Conservation (phyloP, 1,140 invertebrate species). For the Sycobia sp. region DNA sequence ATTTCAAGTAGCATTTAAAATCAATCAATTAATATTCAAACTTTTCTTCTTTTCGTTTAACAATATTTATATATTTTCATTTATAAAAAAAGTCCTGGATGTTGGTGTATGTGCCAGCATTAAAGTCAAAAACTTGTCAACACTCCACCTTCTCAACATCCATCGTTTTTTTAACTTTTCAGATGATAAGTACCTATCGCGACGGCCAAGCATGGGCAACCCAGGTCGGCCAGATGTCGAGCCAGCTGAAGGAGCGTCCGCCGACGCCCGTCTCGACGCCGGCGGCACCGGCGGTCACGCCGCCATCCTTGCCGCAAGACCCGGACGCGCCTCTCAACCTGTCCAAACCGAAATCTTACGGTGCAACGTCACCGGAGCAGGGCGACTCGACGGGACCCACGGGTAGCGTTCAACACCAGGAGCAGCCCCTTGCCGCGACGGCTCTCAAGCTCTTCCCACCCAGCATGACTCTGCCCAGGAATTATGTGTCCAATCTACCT, state of each 20-base stretch:
- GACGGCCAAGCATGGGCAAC: constrained; percentile 54
- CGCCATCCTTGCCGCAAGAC: constrained; percentile 60
- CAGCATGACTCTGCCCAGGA: constrained; percentile 63
- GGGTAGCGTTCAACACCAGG: constrained; percentile 46
- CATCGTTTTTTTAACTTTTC: not conserved
- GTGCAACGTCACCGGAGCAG: constrained; percentile 49
- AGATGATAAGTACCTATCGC: constrained; percentile 57
- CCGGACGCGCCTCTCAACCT: constrained; percentile 86
- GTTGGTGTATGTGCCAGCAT: no score
- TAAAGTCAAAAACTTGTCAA: no score
- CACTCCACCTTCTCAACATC: not conserved
- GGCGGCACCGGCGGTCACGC: constrained; percentile 50
- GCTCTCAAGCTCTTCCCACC: constrained; percentile 66
- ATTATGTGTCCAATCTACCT: constrained; percentile 63
- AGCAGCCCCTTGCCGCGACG: constrained; percentile 66
- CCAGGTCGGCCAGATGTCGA: constrained; percentile 55
- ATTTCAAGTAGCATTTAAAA: no score
- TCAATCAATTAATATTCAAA: no score
- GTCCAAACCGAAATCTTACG: constrained; percentile 78
- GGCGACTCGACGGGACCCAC: constrained; percentile 61
- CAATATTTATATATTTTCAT: no score
- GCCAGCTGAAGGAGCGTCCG: constrained; percentile 55
- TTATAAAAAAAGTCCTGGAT: no score
- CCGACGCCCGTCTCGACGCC: constrained; percentile 60
- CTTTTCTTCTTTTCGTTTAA: no score